Base-by-base conservation (phyloP, 1,140 invertebrate genomes). In the Drosophila pallidifrons region DNA sequence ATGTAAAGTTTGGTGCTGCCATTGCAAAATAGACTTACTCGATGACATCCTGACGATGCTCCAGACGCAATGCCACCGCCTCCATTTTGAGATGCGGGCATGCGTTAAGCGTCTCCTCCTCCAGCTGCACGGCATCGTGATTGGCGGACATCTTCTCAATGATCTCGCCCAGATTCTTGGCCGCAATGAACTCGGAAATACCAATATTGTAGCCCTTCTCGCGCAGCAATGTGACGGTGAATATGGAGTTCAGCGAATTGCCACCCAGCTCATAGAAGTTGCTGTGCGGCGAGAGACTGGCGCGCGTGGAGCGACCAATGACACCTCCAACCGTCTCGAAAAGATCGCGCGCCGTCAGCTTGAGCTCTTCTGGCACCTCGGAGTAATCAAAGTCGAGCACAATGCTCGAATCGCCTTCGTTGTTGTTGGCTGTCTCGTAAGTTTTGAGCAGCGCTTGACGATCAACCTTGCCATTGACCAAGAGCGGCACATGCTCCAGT, bases 391-490 rank as follows among this genome's bases (percentile, higher is more conserved):
- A 92, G 69, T 95, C 94, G 1, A 92, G 74, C 4, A 92, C 81
- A 30, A 92, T 92, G 67, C 80, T 88, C 0, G 79, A 88, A 60
- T 92, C 91, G 8, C 83, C 91, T 20, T 92, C 91, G 38, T 95
- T 94, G 82, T 95, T 95, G 75, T 94, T 95, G 0, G 94, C 95
- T 43, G 94, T 94, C 92, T 96, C 96, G 68, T 97, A 97, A 73
- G 94, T 94, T 79, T 95, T 95, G 43, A 97, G 91, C 25, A 98
- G 91, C 0, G 94, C 92, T 87, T 97, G 97, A 64, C 97, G 94
- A 92, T 98, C 97, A 7, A 96, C 95, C 94, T 98, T 98, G 5
- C 97, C 97, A 92, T 98, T 98, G 0, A 96, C 96, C 7, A 98
- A 92, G 3, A 97, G 92, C 0, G 97, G 97, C 66, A 98, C 95